Conservation (phyloP, 1,140 invertebrate genomes). For the Drosophila lini region DNA sequence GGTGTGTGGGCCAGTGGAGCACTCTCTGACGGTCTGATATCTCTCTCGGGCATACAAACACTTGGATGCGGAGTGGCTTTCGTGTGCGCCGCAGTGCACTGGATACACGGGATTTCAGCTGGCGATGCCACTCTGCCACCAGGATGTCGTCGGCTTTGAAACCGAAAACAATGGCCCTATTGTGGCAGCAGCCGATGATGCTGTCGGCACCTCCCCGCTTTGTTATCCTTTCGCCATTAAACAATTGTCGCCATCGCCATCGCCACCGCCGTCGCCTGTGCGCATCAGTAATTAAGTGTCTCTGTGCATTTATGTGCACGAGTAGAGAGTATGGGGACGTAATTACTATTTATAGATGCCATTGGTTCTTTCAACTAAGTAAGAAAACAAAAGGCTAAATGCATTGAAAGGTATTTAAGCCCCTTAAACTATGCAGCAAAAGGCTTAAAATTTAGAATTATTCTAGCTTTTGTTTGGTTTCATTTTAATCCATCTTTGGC, state of each 20-base stretch:
- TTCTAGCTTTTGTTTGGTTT: not conserved
- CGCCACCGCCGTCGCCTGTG: slow-evolving; percentile 20
- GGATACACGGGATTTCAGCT: slow-evolving; percentile 58
- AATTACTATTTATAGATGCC: slow-evolving; percentile 39
- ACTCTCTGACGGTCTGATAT: slow-evolving; percentile 16
- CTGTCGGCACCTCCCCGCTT: slow-evolving; percentile 19
- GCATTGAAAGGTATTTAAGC: not conserved
- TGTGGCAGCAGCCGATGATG: slow-evolving; percentile 42
- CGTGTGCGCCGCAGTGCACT: slow-evolving; percentile 64
- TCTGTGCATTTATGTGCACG: slow-evolving; percentile 28
- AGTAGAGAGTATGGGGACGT: slow-evolving; percentile 2
- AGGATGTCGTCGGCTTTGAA: slow-evolving; percentile 71
- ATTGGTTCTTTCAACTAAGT: slow-evolving; percentile 11
- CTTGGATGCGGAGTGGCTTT: slow-evolving; percentile 74
- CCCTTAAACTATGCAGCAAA: slow-evolving; percentile 10
- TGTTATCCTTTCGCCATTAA: slow-evolving; percentile 52
- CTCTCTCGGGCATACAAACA: slow-evolving; percentile 59
- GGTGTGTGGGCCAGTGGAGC: not conserved
- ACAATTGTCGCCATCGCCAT: slow-evolving; percentile 46
- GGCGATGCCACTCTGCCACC: slow-evolving; percentile 62
- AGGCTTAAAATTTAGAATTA: not conserved
- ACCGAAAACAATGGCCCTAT: slow-evolving; percentile 64
- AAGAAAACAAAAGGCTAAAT: slow-evolving; percentile 7
- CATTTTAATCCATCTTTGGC: not conserved
- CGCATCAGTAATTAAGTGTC: slow-evolving; percentile 60